Conservation (phyloP, 2,797 vertebrate species). For the Sylvia borin region DNA sequence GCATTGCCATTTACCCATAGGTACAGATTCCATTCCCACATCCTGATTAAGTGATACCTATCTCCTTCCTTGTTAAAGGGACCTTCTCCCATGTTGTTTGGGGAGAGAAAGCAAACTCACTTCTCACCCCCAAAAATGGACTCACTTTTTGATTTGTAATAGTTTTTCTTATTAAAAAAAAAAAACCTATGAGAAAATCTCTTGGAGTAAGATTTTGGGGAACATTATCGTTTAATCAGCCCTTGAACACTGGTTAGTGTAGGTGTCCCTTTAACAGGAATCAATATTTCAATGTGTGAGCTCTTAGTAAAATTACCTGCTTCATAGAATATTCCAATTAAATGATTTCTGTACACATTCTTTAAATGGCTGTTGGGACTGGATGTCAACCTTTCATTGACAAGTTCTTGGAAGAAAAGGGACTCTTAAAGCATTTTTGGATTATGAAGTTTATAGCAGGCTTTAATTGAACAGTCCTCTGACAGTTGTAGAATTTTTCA, state of each 20-base stretch:
- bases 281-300: background rate
- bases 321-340: constrained; percentile 19
- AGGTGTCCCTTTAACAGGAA: constrained; percentile 49
- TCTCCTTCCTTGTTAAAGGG: constrained; percentile 55
- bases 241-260: background rate
- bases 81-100: background rate
- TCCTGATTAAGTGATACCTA: constrained; percentile 75
- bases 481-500: background rate
- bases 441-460: background rate
- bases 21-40: constrained; percentile 82
- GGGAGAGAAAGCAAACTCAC: background rate
- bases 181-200: background rate
- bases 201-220: background rate
- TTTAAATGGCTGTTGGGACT: background rate
- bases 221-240: background rate
- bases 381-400: background rate
- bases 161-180: background rate
- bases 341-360: background rate
- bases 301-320: constrained; percentile 22
- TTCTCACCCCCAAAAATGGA: background rate
- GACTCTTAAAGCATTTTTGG: background rate
- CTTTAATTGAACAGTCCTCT: background rate
- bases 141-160: background rate
- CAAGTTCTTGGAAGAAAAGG: background rate
- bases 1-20: constrained; percentile 94